A percentile compares a stretch with the other conserved stretches of the same genome.
Evolutionary conservation across 2,888 invertebrate species (phyloP).

Genomic region (Micoletzkya japonica): DNA sequence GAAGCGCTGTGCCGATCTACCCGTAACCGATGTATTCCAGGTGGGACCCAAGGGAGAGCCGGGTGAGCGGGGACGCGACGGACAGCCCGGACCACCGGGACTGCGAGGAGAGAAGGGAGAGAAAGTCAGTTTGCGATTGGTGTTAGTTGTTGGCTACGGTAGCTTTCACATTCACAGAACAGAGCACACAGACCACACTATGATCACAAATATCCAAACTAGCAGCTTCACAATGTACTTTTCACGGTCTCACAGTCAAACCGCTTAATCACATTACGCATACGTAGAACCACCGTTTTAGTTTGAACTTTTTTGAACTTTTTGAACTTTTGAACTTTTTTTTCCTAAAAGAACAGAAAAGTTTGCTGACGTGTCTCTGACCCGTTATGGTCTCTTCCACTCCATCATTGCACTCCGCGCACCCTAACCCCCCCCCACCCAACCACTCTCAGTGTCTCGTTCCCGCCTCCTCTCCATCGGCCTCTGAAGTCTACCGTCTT

Average conservation of each 20-base stretch:
- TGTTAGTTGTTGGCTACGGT: no score
- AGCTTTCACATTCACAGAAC: no score
- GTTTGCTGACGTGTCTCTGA: no score
- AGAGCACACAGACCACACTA: no score
- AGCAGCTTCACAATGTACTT: neutral
- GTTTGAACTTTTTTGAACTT: no score
- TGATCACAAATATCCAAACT: neutral
- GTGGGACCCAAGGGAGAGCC: slow-evolving; percentile 60
- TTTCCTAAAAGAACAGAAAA: no score
- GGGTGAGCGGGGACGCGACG: slow-evolving; percentile 54
- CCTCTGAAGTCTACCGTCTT: no score
- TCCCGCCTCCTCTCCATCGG: neutral
- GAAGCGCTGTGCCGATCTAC: neutral
- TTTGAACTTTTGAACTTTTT: no score
- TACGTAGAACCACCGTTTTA: no score
- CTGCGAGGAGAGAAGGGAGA: slow-evolving; percentile 53
- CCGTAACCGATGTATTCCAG: slow-evolving; percentile 15
- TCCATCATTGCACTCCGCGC: neutral
- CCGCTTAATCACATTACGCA: no score
- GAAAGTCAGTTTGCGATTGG: no score
- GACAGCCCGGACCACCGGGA: slow-evolving; percentile 53
- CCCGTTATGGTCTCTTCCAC: no score
- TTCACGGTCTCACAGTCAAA: slow-evolving; percentile 35
- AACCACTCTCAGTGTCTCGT: neutral
- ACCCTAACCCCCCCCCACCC: slow-evolving; percentile 2